Evolutionary conservation across 2,888 invertebrate species (phyloP), one percentile per base, ranked within the genome.

Genomic region (Torymus auratus): DNA sequence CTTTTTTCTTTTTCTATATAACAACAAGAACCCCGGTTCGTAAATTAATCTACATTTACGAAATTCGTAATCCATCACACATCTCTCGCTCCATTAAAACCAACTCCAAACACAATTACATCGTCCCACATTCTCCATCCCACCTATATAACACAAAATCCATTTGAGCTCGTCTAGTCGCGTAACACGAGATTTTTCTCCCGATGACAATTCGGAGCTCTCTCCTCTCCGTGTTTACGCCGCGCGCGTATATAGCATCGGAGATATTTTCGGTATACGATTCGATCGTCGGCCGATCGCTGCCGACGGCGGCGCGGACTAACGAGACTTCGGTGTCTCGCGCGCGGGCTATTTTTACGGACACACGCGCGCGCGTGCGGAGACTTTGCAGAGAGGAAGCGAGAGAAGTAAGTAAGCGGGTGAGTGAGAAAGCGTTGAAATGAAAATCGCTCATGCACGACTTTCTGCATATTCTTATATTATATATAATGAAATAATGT

Each of bases 181-280:
- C 41, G 62, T 62, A 72, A 72, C 23, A 62, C 55, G 72, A 72
- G 72, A 55, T 15, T 20, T 41, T 28, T 20, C 23, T 52, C 50
- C 2, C 13, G 17, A 7, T n/a, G 55, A 64, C 73, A 28, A 73
- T 64, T 71, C 52, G 61, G 61, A 58, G 61, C 71, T 71, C 61
- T 52, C 20, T 14, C 12, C 50, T 14, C 58, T 14, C 50, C 62
- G 20, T 62, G 71, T 76, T 69, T 69, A 76, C 69, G 41, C 52
- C 13, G 50, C 61, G 71, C 17, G 13, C 41, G 41, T 10, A 10
- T 41, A 28, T 28, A 28, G 55, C 41, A 69, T 61, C 58, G 13
- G 62, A 13, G 62, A 64, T 80, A 80, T 80, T 80, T 80, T 80
- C 58, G 74, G 53, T 41, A 10, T 52, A 50, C 55, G 74, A 75